A percentile compares a stretch with the other conserved stretches of the same genome.
Evolutionary conservation across 2,113 vertebrate species (phyloP).

Genomic region (Macaca nemestrina): DNA sequence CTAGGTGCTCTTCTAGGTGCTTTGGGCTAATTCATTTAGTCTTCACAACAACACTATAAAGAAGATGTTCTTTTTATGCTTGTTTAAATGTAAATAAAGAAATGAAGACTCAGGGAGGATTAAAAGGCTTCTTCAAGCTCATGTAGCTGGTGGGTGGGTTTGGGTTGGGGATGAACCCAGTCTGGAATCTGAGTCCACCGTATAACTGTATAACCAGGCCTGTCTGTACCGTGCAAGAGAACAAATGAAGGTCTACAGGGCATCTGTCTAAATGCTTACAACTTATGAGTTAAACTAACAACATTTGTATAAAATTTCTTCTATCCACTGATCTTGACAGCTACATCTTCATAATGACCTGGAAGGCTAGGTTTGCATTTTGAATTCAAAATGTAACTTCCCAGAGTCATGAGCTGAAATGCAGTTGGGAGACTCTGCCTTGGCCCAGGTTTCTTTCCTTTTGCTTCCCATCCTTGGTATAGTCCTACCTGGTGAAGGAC

Average conservation of each 20-base stretch:
- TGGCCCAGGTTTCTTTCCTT: background rate
- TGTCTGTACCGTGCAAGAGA: background rate
- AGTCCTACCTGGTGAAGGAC: background rate
- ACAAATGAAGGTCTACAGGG: background rate
- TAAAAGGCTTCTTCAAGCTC: background rate
- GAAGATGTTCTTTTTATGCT: background rate
- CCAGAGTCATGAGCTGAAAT: background rate
- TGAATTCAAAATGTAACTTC: background rate
- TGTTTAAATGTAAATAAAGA: background rate
- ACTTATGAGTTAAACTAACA: background rate
- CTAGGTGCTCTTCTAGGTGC: background rate
- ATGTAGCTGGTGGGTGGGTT: background rate
- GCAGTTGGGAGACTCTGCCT: background rate
- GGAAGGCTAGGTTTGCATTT: background rate
- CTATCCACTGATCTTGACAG: background rate
- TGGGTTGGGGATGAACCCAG: too few relatives aligned
- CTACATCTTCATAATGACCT: background rate
- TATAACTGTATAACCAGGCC: background rate
- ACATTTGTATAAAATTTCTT: background rate
- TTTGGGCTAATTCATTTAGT: background rate
- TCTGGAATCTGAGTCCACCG: background rate
- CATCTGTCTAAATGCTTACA: background rate
- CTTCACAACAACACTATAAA: background rate
- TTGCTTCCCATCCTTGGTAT: background rate
- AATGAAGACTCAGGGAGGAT: background rate